phyloP scores from a whole-genome alignment of 1,140 invertebrate species.

The Agrilus planipennis region DNA sequence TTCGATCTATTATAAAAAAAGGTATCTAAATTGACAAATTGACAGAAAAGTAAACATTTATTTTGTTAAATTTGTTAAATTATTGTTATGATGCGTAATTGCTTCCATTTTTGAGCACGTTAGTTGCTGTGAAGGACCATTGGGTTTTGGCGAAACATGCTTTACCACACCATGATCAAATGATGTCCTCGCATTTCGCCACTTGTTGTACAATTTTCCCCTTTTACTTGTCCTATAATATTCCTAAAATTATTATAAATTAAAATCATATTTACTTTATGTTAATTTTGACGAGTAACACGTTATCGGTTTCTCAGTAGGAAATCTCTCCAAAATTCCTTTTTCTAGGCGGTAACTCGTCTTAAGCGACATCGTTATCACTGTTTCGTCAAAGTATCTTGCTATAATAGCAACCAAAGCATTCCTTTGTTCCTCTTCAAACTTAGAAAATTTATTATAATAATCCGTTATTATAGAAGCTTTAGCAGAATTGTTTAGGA shows the following conservation, averaged over 20 bases:
- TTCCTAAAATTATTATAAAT: slow-evolving; percentile 11
- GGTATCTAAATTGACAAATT: too few species aligned
- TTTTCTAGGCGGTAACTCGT: slow-evolving; percentile 4
- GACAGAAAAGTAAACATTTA: too few species aligned
- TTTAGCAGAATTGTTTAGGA: too few species aligned
- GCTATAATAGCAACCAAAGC: slow-evolving; percentile 2
- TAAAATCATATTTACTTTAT: slow-evolving; percentile 1
- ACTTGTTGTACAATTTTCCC: slow-evolving; percentile 8
- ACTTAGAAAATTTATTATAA: slow-evolving; percentile 7
- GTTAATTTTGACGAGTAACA: background rate
- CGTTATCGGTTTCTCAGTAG: slow-evolving; percentile 8
- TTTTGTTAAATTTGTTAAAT: too few species aligned
- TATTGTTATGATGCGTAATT: too few species aligned
- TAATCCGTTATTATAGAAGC: slow-evolving; percentile 2
- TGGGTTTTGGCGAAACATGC: too few species aligned
- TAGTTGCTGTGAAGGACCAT: too few species aligned
- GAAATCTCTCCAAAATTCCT: slow-evolving; percentile 9
- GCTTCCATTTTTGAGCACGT: too few species aligned
- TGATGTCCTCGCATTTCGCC: too few species aligned
- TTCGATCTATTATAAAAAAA: too few species aligned
- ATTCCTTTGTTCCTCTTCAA: slow-evolving; percentile 9
- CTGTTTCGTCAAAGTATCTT: slow-evolving; percentile 5
- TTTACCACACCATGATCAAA: too few species aligned
- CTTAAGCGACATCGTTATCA: too few species aligned
- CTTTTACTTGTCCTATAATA: slow-evolving; percentile 5